Evolutionary conservation across 2,113 vertebrate species (phyloP).

Genomic region (Lophura nycthemera): DNA sequence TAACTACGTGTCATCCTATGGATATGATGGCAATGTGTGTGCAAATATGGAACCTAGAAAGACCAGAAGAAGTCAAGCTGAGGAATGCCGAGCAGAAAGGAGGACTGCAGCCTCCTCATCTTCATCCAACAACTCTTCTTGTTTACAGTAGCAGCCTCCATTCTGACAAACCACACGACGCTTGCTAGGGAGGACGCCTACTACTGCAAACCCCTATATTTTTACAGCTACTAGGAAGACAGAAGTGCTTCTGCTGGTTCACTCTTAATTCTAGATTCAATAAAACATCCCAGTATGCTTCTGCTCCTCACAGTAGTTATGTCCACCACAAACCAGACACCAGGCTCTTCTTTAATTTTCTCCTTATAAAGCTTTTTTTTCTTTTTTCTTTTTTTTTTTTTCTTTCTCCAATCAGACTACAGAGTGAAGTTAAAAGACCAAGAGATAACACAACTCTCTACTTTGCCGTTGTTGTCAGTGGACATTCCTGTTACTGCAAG

Average conservation of each 20-base stretch:
- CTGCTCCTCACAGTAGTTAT: not conserved
- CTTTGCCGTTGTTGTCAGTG: not conserved
- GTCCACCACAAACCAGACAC: not conserved
- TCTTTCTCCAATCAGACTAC: not conserved
- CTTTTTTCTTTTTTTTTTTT: too few relatives aligned
- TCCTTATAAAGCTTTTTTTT: not conserved
- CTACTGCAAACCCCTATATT: not conserved
- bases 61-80: conserved; percentile 45
- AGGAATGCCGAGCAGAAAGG: not conserved
- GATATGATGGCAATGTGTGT: not conserved
- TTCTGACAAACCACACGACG: not conserved
- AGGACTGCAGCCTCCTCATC: not conserved
- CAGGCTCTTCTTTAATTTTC: not conserved
- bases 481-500: not conserved
- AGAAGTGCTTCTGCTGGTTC: not conserved
- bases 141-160: conserved; percentile 30
- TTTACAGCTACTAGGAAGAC: not conserved
- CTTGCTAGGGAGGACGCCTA: not conserved
- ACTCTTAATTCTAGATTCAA: not conserved
- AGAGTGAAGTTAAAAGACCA: not conserved
- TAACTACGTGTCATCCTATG: not conserved
- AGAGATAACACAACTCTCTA: not conserved
- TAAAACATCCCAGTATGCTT: not conserved
- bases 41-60: not conserved
- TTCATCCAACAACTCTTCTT: conserved; percentile 3